Evolutionary conservation across 2,888 invertebrate species (phyloP).

Genomic region (Limenitis camilla): DNA sequence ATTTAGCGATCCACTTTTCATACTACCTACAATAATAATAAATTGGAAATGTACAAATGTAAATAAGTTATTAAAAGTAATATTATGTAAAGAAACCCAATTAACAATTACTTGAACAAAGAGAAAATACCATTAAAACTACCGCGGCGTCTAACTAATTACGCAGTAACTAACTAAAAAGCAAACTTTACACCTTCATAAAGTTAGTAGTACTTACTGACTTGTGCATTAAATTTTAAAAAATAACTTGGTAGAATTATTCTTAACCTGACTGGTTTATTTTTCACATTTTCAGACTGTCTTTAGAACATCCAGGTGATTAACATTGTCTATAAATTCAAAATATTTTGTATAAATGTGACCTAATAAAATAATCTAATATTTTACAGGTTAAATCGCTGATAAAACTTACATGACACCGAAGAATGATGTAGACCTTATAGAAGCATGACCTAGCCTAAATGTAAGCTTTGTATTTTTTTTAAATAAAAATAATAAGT

Average conservation of each 20-base stretch:
- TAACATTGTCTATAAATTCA: no score
- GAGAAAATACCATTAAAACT: slow-evolving; percentile 49
- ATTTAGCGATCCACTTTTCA: not conserved
- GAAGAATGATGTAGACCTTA: no score
- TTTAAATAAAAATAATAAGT: no score
- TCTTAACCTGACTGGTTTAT: no score
- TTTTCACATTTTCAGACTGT: no score
- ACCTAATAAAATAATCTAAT: no score
- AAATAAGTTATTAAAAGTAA: slow-evolving; percentile 6
- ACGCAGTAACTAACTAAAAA: slow-evolving; percentile 43
- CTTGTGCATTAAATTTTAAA: slow-evolving; percentile 19
- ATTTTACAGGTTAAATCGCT: no score
- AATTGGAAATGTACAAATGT: not conserved
- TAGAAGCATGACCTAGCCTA: no score
- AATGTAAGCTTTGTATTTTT: no score
- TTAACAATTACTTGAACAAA: slow-evolving; percentile 43
- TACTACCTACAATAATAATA: slow-evolving; percentile 1
- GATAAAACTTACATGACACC: no score
- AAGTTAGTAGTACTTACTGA: slow-evolving; percentile 29
- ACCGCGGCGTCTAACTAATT: slow-evolving; percentile 42
- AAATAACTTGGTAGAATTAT: slow-evolving; percentile 4
- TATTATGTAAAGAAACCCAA: slow-evolving; percentile 32
- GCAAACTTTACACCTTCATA: slow-evolving; percentile 39
- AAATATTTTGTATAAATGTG: no score
- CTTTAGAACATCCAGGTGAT: no score